Base-by-base conservation (phyloP, 1,140 invertebrate species). In the Meloidogyne floridensis region DNA sequence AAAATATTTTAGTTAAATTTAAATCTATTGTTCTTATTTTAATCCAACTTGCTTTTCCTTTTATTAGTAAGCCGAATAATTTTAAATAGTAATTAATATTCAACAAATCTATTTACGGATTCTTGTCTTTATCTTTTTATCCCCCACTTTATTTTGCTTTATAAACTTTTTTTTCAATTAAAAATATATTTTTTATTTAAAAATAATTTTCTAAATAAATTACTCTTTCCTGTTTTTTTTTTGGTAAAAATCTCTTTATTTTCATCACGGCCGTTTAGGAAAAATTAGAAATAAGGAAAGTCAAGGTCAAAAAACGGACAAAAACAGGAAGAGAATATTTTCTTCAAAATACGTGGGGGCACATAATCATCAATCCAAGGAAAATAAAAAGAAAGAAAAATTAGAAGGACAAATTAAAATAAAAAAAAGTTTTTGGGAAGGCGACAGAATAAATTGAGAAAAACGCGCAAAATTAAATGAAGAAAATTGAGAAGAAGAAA, bases 181-280 rank as follows among this genome's bases (percentile, higher is more conserved):
- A 54, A 11, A 54, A 9, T 54, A 10, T 54, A 9, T 13, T 54
- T 10, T n/a, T 54, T 54, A 54, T 32, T 32, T 2, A 54, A 54
- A 11, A 54, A 13, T 13, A 11, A 65, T 65, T 65, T 65, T 18
- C 5, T 5, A n/a, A n/a, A n/a, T n/a, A n/a, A 65, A 65, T 65
- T n/a, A n/a, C 5, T 65, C 59, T 65, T n/a, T 65, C n/a, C 15
- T 15, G 10, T n/a, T n/a, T 65, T 65, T 65, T n/a, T 65, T 65
- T 47, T 47, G 59, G 59, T 65, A 65, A 65, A 32, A 65, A 65
- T 15, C 59, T 65, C 13, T 59, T 59, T 8, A 0, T 65, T 65
- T 65, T 65, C 15, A 65, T 65, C 59, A 65, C 59, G 59, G 59
- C 59, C 59, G 15, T 65, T 65, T 65, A 65, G 56, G 56, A 59